phyloP scores from a whole-genome alignment of 1,140 invertebrate species.

The Epicauta chinensis region DNA sequence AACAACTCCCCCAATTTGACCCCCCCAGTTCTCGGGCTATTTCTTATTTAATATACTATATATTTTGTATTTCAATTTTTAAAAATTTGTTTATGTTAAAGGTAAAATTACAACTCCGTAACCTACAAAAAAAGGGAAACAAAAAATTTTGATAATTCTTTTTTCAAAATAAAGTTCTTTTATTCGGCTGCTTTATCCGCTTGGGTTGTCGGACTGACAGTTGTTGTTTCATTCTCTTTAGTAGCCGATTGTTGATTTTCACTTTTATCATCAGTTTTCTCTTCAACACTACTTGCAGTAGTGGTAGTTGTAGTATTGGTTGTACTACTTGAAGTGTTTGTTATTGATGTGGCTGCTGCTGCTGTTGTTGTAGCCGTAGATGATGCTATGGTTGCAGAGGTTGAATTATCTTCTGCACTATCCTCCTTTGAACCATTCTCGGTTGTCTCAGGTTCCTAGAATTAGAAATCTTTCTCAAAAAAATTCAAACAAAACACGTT shows the following conservation, averaged over 20 bases:
- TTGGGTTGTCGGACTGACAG: slow-evolving; percentile 22
- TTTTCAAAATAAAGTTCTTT: slow-evolving; percentile 19
- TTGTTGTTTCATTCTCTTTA: slow-evolving; percentile 12
- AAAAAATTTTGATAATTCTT: slow-evolving; percentile 6
- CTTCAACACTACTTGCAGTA: slow-evolving; percentile 23
- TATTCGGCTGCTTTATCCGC: slow-evolving; percentile 34
- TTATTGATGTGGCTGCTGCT: no score
- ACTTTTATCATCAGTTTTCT: slow-evolving; percentile 26
- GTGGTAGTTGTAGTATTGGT: neutral
- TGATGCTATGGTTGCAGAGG: slow-evolving; percentile 3
- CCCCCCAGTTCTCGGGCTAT: neutral
- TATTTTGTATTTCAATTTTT: slow-evolving; percentile 2
- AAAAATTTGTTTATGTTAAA: slow-evolving; percentile 16
- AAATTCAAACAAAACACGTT: slow-evolving; percentile 3
- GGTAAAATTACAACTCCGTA: slow-evolving; percentile 31
- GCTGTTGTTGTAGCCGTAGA: neutral
- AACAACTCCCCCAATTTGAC: no score
- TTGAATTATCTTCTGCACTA: slow-evolving; percentile 24
- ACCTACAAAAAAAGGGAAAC: slow-evolving; percentile 32
- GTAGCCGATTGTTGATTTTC: slow-evolving; percentile 12
- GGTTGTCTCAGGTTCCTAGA: slow-evolving; percentile 32
- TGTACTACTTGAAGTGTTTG: no score
- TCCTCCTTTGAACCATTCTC: slow-evolving; percentile 40
- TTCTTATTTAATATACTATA: slow-evolving; percentile 1
- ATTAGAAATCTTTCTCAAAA: slow-evolving; percentile 4